Base-by-base conservation (phyloP, 1,140 invertebrate species). In the Platyscapa corneri region DNA sequence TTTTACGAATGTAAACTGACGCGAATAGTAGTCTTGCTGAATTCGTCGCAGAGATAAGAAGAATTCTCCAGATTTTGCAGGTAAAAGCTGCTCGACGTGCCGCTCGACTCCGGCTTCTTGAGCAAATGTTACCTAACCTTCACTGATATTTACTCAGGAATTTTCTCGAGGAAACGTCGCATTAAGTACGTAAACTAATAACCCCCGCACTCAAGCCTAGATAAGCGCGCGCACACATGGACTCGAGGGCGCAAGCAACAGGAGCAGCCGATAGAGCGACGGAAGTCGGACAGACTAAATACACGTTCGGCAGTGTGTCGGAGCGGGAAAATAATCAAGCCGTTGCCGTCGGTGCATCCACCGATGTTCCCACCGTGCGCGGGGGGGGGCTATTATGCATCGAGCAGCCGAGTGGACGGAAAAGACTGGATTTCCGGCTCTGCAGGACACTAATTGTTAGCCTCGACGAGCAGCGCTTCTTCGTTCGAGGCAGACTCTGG, bases 271-370 rank as follows among this genome's bases (percentile, higher is more conserved):
- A 81, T 64, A 46, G 34, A 70, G 27, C n/a, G 64, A 34, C 56
- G 39, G 42, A 80, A 80, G 37, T 72, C 20, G 39, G 65, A 65
- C 78, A 39, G 27, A 27, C 77, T 79, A 64, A 79, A 79, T 64
- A 60, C 56, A 39, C 53, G 34, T 10, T 7, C 1, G 8, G 53
- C 0, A 23, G 3, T 30, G 30, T 46, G 14, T 20, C n/a, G 39
- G 27, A 56, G 18, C 8, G 12, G 5, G 64, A 75, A 42, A 46
- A 75, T 5, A 46, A 75, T 18, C 1, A 32, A 76, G 10, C 20
- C 32, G 27, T 53, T 32, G 14, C 46, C n/a, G 70, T 18, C 34
- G 49, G 30, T 23, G 72, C 39, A 42, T 46, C 23, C 39, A 30
- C 12, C 23, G 14, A 18, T 3, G n/a, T 49, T 75, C 30, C 46